phyloP scores from a whole-genome alignment of 1,140 invertebrate species.

The Ctenoplectra terminalis region DNA sequence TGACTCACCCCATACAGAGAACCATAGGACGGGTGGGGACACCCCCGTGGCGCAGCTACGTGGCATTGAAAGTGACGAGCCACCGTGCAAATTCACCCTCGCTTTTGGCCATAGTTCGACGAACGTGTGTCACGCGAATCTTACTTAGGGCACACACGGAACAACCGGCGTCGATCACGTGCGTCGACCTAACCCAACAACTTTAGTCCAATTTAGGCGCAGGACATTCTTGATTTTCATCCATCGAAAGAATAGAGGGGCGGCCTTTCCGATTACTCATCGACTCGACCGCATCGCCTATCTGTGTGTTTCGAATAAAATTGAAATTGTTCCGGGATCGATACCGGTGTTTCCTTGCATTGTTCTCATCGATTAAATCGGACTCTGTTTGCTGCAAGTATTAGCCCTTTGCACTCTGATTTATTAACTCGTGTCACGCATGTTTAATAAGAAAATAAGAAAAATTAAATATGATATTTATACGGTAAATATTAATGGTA shows the following conservation, averaged over 20 bases:
- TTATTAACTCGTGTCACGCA: too few species aligned
- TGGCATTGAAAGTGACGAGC: constrained; percentile 51
- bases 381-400: not conserved
- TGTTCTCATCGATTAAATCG: not conserved
- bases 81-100: constrained; percentile 34
- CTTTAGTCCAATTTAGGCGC: constrained; percentile 22
- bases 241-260: not conserved
- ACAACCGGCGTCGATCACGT: constrained; percentile 17
- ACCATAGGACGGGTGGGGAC: constrained; percentile 18
- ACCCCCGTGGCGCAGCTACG: constrained; percentile 47
- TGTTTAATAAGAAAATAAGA: too few species aligned
- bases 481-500: too few species aligned
- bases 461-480: too few species aligned
- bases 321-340: constrained; percentile 7
- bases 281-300: not conserved
- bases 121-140: constrained; percentile 35
- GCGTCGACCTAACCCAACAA: constrained; percentile 38
- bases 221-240: constrained; percentile 15
- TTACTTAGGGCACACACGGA: not conserved
- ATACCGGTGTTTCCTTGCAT: not conserved
- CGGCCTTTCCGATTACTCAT: constrained; percentile 36
- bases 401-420: not conserved
- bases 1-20: constrained; percentile 68
- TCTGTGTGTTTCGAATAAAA: constrained; percentile 8
- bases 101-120: constrained; percentile 28